Base-by-base conservation (phyloP, 2,888 invertebrate species). In the Auanema sp. region DNA sequence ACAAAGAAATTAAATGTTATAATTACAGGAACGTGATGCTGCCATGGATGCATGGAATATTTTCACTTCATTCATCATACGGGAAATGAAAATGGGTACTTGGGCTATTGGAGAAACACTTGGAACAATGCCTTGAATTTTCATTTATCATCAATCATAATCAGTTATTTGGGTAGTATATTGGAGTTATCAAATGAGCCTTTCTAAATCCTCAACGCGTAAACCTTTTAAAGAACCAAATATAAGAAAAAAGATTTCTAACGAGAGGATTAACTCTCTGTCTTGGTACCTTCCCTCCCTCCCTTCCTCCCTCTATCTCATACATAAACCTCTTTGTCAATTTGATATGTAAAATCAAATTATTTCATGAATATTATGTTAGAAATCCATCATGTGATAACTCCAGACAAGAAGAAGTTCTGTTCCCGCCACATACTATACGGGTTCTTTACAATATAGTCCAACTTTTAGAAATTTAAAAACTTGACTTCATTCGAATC, bases 31-130 rank as follows among this genome's bases (percentile, higher is more conserved):
- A 54, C 72, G 75, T 40, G 68, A 73, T 40, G 65, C 69, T 8
- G 73, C 77, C 11, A 57, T 79, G 16, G 79, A 79, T 23, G 71
- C 75, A 14, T 80, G 80, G 80, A 77, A 71, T 66, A 76, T 78
- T n/a, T 81, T 80, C 69, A 69, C 78, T 59, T 77, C 80, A 3
- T 74, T 79, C 55, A 78, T 80, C 51, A 80, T 80, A 44, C 72
- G 76, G 57, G 80, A 80, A 68, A 80, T 80, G 79, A 80, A 80
- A 65, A 69, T 79, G 73, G 79, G 79, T 16, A 75, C 71, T 43
- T 75, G 73, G 75, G 77, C 69, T 16, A 71, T 73, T 40, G 69
- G 66, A 12, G 69, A 73, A 41, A 64, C 68, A 23, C 59, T 68
- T 21, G 60, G 49, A 14, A 65, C 65, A 53, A 64, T 68, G 66